phyloP scores from a whole-genome alignment of 2,797 vertebrate genomes.

The Sebastes matsubarae region DNA sequence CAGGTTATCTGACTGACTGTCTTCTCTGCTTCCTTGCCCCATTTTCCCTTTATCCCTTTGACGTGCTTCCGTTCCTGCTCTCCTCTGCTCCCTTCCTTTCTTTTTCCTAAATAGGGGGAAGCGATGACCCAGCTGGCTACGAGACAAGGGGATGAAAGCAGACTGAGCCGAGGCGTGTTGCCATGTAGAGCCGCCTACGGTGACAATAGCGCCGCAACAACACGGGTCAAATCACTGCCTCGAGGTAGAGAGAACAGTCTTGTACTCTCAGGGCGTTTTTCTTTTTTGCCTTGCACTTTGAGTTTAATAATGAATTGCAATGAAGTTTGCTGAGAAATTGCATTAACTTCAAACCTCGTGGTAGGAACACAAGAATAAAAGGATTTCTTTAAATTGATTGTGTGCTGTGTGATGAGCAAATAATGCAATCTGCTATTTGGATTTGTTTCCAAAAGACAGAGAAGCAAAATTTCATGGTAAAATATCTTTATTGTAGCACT shows the following conservation, averaged over 20 bases:
- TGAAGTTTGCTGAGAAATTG: background rate
- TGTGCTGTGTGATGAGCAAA: background rate
- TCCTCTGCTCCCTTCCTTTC: slow-evolving; percentile 28
- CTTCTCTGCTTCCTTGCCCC: slow-evolving; percentile 29
- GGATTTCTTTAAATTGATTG: background rate
- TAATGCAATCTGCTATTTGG: background rate
- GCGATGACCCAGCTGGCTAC: slow-evolving; percentile 61
- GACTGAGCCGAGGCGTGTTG: slow-evolving; percentile 20
- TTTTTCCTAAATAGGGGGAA: slow-evolving; percentile 41
- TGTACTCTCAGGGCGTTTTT: background rate
- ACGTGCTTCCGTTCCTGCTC: slow-evolving; percentile 48
- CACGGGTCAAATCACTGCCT: slow-evolving; percentile 38
- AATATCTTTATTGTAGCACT: slow-evolving; percentile 68
- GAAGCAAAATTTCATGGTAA: slow-evolving; percentile 49
- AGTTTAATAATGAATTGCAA: slow-evolving; percentile 1
- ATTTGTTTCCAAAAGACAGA: slow-evolving; percentile 30
- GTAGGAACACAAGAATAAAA: background rate
- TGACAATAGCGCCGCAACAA: slow-evolving; percentile 34
- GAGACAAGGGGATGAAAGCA: slow-evolving; percentile 51
- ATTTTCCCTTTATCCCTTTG: slow-evolving; percentile 51
- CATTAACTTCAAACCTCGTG: background rate
- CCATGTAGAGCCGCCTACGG: slow-evolving; percentile 38
- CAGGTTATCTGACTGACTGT: slow-evolving; percentile 30
- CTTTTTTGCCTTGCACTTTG: background rate
- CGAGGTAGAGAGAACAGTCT: slow-evolving; percentile 7